These are phyloP conservation scores for Tokudaia tokunoshimensis DNA, from an alignment of 2,797 vertebrate species.

Conservation along the genomic window DNA sequence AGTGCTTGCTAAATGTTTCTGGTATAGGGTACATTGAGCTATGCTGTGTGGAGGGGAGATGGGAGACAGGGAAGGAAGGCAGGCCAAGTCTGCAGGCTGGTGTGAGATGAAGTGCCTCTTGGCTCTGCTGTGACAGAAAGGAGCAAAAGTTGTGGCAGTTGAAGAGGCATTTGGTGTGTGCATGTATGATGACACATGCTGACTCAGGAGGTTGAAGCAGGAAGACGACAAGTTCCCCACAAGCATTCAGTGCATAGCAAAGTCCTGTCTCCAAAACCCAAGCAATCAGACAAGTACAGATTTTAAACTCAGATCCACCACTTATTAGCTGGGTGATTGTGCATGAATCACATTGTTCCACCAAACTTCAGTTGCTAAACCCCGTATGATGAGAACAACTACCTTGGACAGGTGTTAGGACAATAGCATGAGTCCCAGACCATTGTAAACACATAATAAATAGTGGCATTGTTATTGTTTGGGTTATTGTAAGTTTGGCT, in stretches of 20 bases:
- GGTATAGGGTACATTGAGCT: not conserved
- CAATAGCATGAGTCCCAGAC: not conserved
- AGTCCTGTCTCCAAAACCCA: not conserved
- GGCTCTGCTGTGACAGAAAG: slow-evolving; percentile 53
- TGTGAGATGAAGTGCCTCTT: slow-evolving; percentile 12
- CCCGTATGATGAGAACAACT: not conserved
- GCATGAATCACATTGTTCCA: slow-evolving; percentile 57
- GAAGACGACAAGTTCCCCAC: not conserved
- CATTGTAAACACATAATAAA: slow-evolving; percentile 41
- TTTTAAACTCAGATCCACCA: slow-evolving; percentile 13
- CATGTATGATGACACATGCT: not conserved
- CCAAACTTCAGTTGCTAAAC: slow-evolving; percentile 25
- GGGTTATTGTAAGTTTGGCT: slow-evolving; percentile 57
- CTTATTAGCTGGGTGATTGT: slow-evolving; percentile 42
- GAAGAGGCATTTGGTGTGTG: slow-evolving; percentile 53
- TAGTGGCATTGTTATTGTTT: slow-evolving; percentile 59
- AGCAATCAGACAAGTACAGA: slow-evolving; percentile 56
- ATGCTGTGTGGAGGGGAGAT: not conserved
- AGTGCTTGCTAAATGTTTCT: not conserved
- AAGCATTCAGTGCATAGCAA: not conserved
- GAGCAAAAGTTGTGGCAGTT: slow-evolving; percentile 47
- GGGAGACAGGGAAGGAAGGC: slow-evolving; percentile 26
- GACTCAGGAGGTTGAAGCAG: not conserved
- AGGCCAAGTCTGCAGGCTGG: not conserved
- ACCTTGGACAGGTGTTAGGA: slow-evolving; percentile 21